phyloP scores from a whole-genome alignment of 1,140 invertebrate species.

The Paracyclopina nana region DNA sequence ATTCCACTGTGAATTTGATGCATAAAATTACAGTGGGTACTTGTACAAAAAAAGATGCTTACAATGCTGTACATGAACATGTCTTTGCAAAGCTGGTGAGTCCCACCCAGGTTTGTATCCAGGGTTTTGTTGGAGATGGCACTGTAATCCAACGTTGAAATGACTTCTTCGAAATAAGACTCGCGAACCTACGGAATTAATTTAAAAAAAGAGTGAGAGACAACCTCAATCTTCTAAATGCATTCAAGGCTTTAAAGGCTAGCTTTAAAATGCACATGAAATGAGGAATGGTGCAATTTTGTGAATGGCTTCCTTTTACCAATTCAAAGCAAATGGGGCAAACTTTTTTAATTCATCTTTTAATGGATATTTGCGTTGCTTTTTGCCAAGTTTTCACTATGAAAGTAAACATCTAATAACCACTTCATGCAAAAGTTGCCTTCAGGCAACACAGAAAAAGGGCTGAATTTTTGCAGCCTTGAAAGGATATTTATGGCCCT shows the following conservation, averaged over 20 bases:
- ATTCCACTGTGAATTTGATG: slow-evolving; percentile 1
- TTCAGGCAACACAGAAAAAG: background rate
- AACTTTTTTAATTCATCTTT: no score
- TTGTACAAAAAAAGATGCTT: background rate
- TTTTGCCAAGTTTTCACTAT: no score
- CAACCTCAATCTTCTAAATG: no score
- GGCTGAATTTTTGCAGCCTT: no score
- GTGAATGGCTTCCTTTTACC: no score
- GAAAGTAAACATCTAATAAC: no score
- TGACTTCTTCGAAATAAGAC: slow-evolving; percentile 2
- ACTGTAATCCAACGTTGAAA: background rate
- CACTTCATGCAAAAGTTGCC: background rate
- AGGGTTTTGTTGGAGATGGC: background rate
- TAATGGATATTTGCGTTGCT: no score
- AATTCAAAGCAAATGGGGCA: no score
- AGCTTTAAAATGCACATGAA: no score
- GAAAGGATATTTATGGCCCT: no score
- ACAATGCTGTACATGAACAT: slow-evolving; percentile 12
- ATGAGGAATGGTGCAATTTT: no score
- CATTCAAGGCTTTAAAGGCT: no score
- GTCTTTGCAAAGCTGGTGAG: slow-evolving; percentile 15
- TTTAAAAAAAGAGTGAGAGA: background rate
- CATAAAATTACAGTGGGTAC: background rate
- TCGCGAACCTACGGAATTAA: background rate
- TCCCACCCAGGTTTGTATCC: slow-evolving; percentile 4